Conservation (phyloP, 2,113 vertebrate genomes). For the Alces alces region DNA sequence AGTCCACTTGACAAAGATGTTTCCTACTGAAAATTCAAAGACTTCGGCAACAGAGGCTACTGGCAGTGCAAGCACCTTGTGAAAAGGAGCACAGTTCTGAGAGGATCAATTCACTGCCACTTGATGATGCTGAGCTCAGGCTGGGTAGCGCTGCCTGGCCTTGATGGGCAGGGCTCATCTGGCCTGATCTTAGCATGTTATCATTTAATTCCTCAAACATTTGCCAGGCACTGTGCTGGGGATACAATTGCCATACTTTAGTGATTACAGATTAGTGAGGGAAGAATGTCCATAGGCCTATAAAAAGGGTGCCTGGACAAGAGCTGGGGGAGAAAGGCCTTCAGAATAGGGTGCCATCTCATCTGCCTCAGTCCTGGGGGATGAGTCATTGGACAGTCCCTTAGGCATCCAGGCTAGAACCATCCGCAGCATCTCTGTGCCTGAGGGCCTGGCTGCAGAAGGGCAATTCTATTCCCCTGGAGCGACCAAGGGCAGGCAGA, state of each 20-base stretch:
- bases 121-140: neutral
- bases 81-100: neutral
- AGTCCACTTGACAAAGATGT: neutral
- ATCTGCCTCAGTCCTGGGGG: neutral
- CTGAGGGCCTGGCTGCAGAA: neutral
- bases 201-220: neutral
- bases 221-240: neutral
- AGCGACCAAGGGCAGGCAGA: neutral
- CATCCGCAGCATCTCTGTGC: neutral
- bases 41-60: neutral
- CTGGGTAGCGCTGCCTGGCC: too few species aligned
- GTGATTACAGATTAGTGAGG: neutral
- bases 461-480: neutral
- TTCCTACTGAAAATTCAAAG: neutral
- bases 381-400: neutral
- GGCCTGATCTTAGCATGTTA: neutral
- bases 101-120: neutral
- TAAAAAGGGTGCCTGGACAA: neutral
- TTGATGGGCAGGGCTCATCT: neutral
- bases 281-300: neutral
- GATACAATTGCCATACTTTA: neutral
- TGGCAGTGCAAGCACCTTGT: neutral
- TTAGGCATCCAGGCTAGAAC: neutral
- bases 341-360: neutral
- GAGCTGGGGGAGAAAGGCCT: neutral